phyloP scores from a whole-genome alignment of 2,797 vertebrate species.

The Cryptoprocta ferox region DNA sequence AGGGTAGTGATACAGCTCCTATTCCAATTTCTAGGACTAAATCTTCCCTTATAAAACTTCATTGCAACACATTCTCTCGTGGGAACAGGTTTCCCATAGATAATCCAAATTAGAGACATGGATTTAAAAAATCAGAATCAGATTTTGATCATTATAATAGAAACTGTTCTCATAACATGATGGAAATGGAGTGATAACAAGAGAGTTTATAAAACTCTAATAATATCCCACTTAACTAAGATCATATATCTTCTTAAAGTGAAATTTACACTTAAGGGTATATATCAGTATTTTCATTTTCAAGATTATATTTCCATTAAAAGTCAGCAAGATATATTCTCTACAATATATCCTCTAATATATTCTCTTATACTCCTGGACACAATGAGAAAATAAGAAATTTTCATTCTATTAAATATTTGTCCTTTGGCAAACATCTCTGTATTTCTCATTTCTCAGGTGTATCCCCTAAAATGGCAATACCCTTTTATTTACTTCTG shows the following conservation, averaged over 20 bases:
- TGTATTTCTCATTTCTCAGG: not conserved
- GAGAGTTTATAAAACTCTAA: not conserved
- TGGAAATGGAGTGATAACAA: not conserved
- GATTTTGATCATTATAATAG: not conserved
- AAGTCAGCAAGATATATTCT: not conserved
- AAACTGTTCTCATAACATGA: not conserved
- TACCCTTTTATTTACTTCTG: not conserved
- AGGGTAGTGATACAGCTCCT: constrained; percentile 24
- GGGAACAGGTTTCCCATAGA: not conserved
- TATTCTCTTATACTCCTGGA: not conserved
- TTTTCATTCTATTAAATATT: constrained; percentile 1
- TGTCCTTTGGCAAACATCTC: not conserved
- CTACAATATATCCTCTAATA: not conserved
- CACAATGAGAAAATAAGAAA: not conserved
- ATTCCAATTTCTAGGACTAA: constrained; percentile 36
- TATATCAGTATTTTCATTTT: not conserved
- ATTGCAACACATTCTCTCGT: not conserved
- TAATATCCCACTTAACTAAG: not conserved
- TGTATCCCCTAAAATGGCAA: not conserved
- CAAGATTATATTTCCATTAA: constrained; percentile 26
- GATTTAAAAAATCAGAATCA: not conserved
- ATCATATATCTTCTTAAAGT: not conserved
- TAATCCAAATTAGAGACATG: not conserved
- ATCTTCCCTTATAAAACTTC: constrained; percentile 32
- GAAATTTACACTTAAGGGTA: not conserved